Evolutionary conservation across 35 echinoderm and acorn worm species (phyloP), one percentile per base, ranked within the genome.

Genomic region (Heliocidaris tuberculata): DNA sequence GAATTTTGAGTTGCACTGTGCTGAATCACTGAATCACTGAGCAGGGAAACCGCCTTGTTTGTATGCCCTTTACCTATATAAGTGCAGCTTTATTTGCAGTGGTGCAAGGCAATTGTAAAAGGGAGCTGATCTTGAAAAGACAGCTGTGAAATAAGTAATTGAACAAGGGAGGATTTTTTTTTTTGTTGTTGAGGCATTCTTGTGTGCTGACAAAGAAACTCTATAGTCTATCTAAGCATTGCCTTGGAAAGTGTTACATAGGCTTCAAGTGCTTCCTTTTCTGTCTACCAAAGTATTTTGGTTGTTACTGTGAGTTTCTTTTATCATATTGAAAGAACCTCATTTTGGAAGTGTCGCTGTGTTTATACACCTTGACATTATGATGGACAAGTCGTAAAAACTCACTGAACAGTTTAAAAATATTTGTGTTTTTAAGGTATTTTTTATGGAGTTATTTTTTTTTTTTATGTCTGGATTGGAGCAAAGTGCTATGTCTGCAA

Each of bases 71-170:
- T 89, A 47, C 87, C 47, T 27, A 42, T 47, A 32, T 47, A 89
- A 32, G 31, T n/a, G 16, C 31, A 47, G 31, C 47, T 89, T 32
- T 89, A 89, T 89, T 89, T 89, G 87, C 47, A 47, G 29, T 13
- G 13, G 87, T 89, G 31, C 87, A 32, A 89, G 19, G 87, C 87
- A 89, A 89, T 89, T 89, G 87, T 32, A 21, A 89, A 47, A 27
- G 7, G 87, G 87, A 89, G 31, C 87, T 47, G 47, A 89, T 32
- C 87, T 89, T 48, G 47, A 32, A 89, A 89, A 89, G 87, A 89
- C 87, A 89, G 87, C 87, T 89, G 87, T 89, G 47, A 89, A 89
- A 89, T 89, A 48, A 89, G 47, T 35, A 48, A 89, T 89, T 32
- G 87, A 27, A 32, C 87, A 89, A 89, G 32, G 87, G 87, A 89